phyloP scores from a whole-genome alignment of 2,113 vertebrate genomes.

The Calyptommatus sinebrachiatus region DNA sequence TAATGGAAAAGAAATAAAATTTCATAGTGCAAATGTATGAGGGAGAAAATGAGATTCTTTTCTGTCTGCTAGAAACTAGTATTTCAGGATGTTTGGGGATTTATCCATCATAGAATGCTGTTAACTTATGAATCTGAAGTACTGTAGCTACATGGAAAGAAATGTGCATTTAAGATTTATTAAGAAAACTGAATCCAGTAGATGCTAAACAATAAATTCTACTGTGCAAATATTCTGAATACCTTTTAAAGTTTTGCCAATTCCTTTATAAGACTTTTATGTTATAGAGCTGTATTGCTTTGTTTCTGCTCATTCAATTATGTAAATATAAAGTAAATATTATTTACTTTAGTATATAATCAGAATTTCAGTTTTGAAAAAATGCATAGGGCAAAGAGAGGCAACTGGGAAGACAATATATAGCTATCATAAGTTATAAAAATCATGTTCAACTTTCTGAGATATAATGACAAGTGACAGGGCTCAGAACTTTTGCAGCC shows the following conservation, averaged over 20 bases:
- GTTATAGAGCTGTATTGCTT: no score
- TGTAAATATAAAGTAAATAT: no score
- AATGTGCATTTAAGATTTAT: not conserved
- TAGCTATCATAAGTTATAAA: no score
- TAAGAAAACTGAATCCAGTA: not conserved
- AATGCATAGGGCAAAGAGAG: no score
- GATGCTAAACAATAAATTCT: not conserved
- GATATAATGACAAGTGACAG: no score
- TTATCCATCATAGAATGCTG: conserved; percentile 1
- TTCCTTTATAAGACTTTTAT: no score
- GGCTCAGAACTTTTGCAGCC: no score
- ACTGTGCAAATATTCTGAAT: not conserved
- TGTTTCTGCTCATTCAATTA: no score
- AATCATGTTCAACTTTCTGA: not conserved
- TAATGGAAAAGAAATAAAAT: conserved; percentile 19
- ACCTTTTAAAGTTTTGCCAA: not conserved
- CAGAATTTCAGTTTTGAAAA: no score
- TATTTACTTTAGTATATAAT: no score
- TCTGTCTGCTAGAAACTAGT: not conserved
- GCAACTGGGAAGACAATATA: no score
- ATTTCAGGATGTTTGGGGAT: not conserved
- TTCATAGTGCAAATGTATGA: conserved; percentile 2
- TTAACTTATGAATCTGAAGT: conserved; percentile 10
- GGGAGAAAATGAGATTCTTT: not conserved
- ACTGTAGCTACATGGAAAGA: not conserved